These are phyloP conservation scores for Actinernus sp. DNA, from an alignment of 92 coral and sea anemone genomes.

Conservation along the genomic window DNA sequence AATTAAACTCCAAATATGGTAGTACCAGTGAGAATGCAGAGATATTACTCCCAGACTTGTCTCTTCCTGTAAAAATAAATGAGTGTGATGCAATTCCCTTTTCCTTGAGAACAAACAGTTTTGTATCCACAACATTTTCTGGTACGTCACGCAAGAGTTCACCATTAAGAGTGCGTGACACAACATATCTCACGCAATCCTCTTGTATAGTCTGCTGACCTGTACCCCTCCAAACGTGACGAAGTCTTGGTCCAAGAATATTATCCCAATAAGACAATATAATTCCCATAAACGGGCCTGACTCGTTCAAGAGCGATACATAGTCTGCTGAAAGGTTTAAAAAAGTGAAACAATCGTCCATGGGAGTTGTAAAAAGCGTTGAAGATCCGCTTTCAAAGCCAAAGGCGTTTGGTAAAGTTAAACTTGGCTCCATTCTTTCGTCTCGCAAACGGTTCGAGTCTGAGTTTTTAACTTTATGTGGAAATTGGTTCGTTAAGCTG, in stretches of 20 bases:
- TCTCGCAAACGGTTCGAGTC: too few relatives aligned
- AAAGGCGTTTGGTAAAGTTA: too few relatives aligned
- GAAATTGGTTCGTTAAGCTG: too few relatives aligned
- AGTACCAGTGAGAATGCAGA: conserved; percentile 82
- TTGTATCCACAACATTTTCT: conserved; percentile 88
- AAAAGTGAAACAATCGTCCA: conserved; percentile 74
- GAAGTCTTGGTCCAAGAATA: conserved; percentile 86
- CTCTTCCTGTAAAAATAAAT: conserved; percentile 87
- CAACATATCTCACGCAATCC: conserved; percentile 87
- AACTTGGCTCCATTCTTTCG: too few relatives aligned
- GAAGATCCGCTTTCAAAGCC: not conserved
- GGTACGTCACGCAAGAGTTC: conserved; percentile 95
- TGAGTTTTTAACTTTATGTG: too few relatives aligned
- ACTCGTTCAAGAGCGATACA: conserved; percentile 63
- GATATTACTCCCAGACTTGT: conserved; percentile 75
- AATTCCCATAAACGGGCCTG: conserved; percentile 80
- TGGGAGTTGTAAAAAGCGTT: conserved; percentile 65
- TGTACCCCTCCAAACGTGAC: conserved; percentile 88
- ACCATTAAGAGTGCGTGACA: conserved; percentile 93
- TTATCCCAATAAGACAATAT: conserved; percentile 97
- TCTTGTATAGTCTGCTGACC: conserved; percentile 70
- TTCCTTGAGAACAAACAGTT: conserved; percentile 90
- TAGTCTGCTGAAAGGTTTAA: conserved; percentile 62
- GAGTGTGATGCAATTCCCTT: conserved; percentile 84
- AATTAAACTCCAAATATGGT: conserved; percentile 75